Conservation (phyloP, 2,113 vertebrate genomes). For the Boulengeromyrus knoepffleri region DNA sequence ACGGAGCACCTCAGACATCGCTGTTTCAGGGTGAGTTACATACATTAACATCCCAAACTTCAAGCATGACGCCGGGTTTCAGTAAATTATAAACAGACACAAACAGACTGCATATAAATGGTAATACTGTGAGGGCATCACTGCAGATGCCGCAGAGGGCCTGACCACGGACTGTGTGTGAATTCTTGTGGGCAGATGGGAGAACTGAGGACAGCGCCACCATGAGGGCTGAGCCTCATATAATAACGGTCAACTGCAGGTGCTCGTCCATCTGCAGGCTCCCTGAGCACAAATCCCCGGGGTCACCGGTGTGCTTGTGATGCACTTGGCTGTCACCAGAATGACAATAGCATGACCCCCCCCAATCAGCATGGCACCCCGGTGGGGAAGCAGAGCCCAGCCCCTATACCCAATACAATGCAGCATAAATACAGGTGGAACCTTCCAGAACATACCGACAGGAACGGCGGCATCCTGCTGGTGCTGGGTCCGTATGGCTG, state of each 20-base stretch:
- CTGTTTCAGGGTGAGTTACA: too few species aligned
- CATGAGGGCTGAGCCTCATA: not conserved
- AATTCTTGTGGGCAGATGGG: not conserved
- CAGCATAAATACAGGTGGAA: not conserved
- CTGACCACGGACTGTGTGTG: too few species aligned
- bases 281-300: not conserved
- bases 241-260: not conserved
- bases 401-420: not conserved
- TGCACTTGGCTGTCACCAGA: not conserved
- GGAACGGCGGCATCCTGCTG: slow-evolving; percentile 69
- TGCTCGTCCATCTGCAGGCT: not conserved
- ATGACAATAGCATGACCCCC: not conserved
- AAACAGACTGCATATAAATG: too few species aligned
- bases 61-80: too few species aligned
- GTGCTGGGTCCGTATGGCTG: slow-evolving; percentile 76
- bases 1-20: too few species aligned
- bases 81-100: too few species aligned
- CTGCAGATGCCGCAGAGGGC: too few species aligned
- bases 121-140: too few species aligned
- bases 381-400: not conserved
- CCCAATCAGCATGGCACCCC: not conserved
- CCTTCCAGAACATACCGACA: slow-evolving; percentile 52
- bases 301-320: not conserved
- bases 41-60: too few species aligned
- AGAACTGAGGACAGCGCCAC: not conserved